phyloP scores from a whole-genome alignment of 1,140 invertebrate genomes.

The Megalopta genalis region DNA sequence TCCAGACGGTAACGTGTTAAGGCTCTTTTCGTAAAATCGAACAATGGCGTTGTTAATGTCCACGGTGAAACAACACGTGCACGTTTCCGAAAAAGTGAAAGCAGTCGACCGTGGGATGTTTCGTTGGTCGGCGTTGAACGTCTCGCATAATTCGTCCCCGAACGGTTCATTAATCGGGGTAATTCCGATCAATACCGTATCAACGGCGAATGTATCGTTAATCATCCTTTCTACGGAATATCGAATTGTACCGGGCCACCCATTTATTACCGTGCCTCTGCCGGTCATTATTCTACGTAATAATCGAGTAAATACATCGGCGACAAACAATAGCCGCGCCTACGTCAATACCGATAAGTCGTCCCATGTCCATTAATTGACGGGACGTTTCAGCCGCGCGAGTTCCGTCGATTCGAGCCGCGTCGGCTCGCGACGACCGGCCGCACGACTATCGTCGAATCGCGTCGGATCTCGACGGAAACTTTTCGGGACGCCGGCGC shows the following conservation, averaged over 20 bases:
- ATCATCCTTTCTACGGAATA: conserved; percentile 3
- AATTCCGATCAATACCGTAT: not conserved
- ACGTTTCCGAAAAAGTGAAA: too few species aligned
- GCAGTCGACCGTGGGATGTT: too few species aligned
- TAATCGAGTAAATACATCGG: not conserved
- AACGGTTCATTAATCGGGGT: conserved; percentile 11
- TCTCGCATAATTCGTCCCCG: not conserved
- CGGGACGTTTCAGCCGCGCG: not conserved
- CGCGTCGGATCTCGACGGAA: not conserved
- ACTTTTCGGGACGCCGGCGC: not conserved
- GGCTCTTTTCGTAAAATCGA: too few species aligned
- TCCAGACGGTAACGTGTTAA: too few species aligned
- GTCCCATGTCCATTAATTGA: not conserved
- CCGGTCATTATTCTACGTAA: not conserved
- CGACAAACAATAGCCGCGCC: not conserved
- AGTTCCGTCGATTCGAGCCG: not conserved
- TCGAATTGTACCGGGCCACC: not conserved
- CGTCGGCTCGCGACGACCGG: too few species aligned
- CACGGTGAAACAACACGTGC: too few species aligned
- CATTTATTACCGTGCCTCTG: not conserved
- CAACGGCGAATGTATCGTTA: conserved; percentile 9
- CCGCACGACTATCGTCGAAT: too few species aligned
- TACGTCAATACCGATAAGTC: not conserved
- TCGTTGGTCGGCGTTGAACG: not conserved
- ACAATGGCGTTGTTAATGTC: too few species aligned